Percentiles rank a stretch among this genome's conserved stretches.
Conservation (phyloP, 1,140 invertebrate genomes). For the Apis cerana region DNA sequence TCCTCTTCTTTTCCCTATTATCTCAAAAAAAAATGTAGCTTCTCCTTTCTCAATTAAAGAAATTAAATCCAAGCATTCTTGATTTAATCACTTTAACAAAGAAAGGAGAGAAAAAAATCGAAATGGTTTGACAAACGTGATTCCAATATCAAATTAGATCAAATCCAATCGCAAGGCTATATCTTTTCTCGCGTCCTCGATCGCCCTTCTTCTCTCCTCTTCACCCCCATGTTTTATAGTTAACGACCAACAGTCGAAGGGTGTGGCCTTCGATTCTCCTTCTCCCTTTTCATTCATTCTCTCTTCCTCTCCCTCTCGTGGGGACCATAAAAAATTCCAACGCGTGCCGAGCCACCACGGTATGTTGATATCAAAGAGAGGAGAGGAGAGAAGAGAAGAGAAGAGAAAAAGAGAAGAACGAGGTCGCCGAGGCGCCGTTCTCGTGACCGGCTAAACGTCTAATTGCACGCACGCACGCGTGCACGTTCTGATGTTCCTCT, state of each 20-base stretch:
- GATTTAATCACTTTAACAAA: too few relatives aligned
- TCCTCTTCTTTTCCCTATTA: too few relatives aligned
- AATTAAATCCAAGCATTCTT: too few relatives aligned
- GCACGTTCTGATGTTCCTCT: background rate
- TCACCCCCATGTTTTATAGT: constrained; percentile 48
- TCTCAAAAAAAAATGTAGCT: too few relatives aligned
- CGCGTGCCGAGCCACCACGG: constrained; percentile 64
- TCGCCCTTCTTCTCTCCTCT: constrained; percentile 4
- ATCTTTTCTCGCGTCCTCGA: constrained; percentile 18
- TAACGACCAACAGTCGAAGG: constrained; percentile 58
- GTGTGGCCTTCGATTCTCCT: constrained; percentile 56
- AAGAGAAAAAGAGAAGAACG: background rate
- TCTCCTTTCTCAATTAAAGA: too few relatives aligned
- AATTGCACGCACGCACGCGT: constrained; percentile 51
- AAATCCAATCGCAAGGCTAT: background rate
- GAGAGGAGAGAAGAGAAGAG: background rate
- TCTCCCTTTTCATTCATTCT: background rate
- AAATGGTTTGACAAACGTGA: too few relatives aligned
- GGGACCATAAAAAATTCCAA: constrained; percentile 72
- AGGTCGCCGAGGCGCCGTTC: constrained; percentile 20
- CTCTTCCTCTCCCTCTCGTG: constrained; percentile 17
- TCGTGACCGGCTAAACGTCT: constrained; percentile 39
- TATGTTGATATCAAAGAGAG: constrained; percentile 73
- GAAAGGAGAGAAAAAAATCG: too few relatives aligned
- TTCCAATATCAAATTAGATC: background rate